phyloP scores from a whole-genome alignment of 92 coral and sea anemone genomes.

The Zoanthus sansibaricus region DNA sequence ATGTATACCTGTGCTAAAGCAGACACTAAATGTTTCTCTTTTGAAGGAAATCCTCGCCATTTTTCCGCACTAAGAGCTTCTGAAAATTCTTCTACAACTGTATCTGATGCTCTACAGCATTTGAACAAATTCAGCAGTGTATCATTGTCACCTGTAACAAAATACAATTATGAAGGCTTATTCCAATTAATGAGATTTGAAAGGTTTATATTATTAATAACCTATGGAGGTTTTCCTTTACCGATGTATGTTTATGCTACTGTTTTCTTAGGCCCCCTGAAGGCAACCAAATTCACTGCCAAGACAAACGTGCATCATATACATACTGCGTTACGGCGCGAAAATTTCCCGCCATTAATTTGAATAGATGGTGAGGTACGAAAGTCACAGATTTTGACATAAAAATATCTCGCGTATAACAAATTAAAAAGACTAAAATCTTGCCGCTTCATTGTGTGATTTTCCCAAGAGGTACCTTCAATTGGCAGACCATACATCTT shows the following conservation, averaged over 20 bases:
- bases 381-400: no score
- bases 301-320: background rate
- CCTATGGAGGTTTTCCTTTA: no score
- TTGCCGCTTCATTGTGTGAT: no score
- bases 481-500: no score
- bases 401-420: no score
- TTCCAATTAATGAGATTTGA: background rate
- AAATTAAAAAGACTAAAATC: no score
- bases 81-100: constrained; percentile 42
- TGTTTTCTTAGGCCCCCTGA: background rate
- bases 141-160: constrained; percentile 41
- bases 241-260: no score
- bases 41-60: constrained; percentile 21
- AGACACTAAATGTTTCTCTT: constrained; percentile 40
- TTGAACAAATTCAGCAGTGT: constrained; percentile 65
- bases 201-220: no score
- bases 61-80: constrained; percentile 38
- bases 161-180: no score
- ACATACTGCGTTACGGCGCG: background rate
- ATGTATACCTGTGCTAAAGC: constrained; percentile 62
- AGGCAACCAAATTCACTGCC: background rate
- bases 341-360: background rate
- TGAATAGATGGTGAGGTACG: no score
- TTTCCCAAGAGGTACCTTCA: no score
- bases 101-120: constrained; percentile 72